Conservation (phyloP, 2,888 invertebrate species). For the Hetaerina titia region DNA sequence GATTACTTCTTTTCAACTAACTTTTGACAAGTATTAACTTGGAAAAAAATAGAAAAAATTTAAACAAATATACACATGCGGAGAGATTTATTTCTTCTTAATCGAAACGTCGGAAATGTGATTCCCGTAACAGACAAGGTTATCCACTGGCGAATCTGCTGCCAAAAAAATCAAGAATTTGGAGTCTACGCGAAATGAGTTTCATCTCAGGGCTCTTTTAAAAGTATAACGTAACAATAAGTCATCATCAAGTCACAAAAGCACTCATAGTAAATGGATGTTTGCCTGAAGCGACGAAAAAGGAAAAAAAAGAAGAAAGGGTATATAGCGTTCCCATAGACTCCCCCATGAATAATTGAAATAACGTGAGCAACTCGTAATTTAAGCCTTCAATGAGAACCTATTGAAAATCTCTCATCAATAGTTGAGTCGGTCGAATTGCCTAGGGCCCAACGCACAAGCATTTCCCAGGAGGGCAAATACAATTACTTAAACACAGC, state of each 20-base stretch:
- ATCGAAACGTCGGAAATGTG: too few relatives aligned
- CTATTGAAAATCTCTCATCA: constrained; percentile 45
- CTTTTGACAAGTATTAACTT: too few relatives aligned
- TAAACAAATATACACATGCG: too few relatives aligned
- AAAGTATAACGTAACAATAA: background rate
- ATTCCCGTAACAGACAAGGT: too few relatives aligned
- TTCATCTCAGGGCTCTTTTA: background rate
- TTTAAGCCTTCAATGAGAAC: background rate
- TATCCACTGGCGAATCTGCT: too few relatives aligned
- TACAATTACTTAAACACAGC: constrained; percentile 33
- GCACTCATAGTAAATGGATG: background rate
- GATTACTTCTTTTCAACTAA: too few relatives aligned
- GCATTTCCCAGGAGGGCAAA: background rate
- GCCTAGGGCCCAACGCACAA: background rate
- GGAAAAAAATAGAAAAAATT: too few relatives aligned
- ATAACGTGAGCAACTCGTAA: background rate
- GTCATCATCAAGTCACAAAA: background rate
- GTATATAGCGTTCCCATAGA: background rate
- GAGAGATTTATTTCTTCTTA: too few relatives aligned
- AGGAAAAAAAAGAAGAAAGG: background rate
- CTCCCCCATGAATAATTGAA: background rate
- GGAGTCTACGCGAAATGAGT: too few relatives aligned
- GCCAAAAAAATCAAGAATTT: too few relatives aligned
- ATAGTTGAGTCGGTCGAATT: background rate
- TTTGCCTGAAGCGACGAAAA: background rate